Conservation (phyloP, 2,888 invertebrate species). For the Cryptus viduatorius region DNA sequence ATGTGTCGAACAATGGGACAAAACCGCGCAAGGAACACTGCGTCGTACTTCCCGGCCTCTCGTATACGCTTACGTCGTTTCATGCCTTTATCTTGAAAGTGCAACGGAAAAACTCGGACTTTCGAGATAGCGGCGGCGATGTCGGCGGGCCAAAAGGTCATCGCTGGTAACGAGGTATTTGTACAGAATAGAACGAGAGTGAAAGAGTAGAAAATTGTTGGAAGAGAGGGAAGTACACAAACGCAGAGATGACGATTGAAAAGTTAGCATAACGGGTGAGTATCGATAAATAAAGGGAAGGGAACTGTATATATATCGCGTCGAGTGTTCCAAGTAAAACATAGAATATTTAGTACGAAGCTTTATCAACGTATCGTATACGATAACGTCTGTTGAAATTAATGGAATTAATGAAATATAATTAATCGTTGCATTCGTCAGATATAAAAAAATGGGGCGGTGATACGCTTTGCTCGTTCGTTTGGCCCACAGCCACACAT, state of each 20-base stretch:
- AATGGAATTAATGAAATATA: neutral
- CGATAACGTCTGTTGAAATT: neutral
- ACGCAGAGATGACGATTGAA: neutral
- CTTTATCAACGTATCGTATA: neutral
- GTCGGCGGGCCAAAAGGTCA: conserved; percentile 57
- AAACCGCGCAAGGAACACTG: conserved; percentile 35
- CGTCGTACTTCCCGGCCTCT: conserved; percentile 35
- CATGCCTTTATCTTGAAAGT: conserved; percentile 35
- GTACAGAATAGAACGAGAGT: conserved; percentile 34
- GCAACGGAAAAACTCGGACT: conserved; percentile 28
- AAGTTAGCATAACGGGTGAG: neutral
- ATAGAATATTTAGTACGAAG: neutral
- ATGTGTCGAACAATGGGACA: conserved; percentile 70
- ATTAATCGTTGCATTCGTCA: neutral
- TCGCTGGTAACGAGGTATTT: conserved; percentile 37
- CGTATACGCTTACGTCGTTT: neutral
- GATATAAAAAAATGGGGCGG: too few species aligned
- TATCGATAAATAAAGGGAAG: conserved; percentile 1
- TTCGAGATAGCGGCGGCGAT: conserved; percentile 38
- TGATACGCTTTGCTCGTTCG: too few species aligned
- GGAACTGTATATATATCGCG: neutral
- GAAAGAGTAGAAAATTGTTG: conserved; percentile 23
- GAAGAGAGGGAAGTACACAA: neutral
- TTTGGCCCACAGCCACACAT: too few species aligned
- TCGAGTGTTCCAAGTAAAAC: neutral